A percentile compares a stretch with the other conserved stretches of the same genome.
Evolutionary conservation across 1,140 invertebrate genomes (phyloP).

Genomic region (Asbolus verrucosus): DNA sequence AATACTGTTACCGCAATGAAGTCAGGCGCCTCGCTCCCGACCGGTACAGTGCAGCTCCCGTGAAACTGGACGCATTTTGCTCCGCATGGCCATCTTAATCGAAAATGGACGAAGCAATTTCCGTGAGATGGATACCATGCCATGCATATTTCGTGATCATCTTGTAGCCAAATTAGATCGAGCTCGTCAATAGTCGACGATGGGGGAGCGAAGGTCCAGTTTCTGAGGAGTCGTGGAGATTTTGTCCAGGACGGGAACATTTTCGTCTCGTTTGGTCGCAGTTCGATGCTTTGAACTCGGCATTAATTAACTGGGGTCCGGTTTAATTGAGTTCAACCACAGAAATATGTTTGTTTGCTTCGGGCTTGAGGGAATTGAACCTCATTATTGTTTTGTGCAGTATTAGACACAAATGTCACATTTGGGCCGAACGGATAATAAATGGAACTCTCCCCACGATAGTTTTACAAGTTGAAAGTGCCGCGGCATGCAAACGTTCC

Average conservation of each 20-base stretch:
- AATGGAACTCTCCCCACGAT: slow-evolving; percentile 18
- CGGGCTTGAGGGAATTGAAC: slow-evolving; percentile 26
- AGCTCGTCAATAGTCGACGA: too few relatives aligned
- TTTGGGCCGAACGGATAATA: slow-evolving; percentile 24
- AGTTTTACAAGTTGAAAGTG: slow-evolving; percentile 17
- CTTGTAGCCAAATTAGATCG: too few relatives aligned
- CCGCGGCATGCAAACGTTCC: slow-evolving; percentile 1
- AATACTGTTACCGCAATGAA: neutral
- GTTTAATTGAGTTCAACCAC: slow-evolving; percentile 31
- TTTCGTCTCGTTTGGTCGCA: slow-evolving; percentile 3
- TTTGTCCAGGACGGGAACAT: neutral
- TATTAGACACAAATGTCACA: slow-evolving; percentile 31
- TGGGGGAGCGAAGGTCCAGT: too few relatives aligned
- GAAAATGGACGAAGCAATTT: too few relatives aligned
- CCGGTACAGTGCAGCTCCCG: too few relatives aligned
- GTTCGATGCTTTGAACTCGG: slow-evolving; percentile 13
- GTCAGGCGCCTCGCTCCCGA: neutral
- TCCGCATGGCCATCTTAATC: too few relatives aligned
- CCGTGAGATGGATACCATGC: too few relatives aligned
- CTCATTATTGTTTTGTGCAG: slow-evolving; percentile 36
- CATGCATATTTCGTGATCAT: too few relatives aligned
- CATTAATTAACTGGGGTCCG: slow-evolving; percentile 33
- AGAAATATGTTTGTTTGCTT: slow-evolving; percentile 36
- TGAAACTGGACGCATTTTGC: too few relatives aligned
- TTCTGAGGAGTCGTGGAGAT: too few relatives aligned